These are phyloP conservation scores for Phyllotreta striolata DNA, from an alignment of 2,888 invertebrate species.

Conservation along the genomic window DNA sequence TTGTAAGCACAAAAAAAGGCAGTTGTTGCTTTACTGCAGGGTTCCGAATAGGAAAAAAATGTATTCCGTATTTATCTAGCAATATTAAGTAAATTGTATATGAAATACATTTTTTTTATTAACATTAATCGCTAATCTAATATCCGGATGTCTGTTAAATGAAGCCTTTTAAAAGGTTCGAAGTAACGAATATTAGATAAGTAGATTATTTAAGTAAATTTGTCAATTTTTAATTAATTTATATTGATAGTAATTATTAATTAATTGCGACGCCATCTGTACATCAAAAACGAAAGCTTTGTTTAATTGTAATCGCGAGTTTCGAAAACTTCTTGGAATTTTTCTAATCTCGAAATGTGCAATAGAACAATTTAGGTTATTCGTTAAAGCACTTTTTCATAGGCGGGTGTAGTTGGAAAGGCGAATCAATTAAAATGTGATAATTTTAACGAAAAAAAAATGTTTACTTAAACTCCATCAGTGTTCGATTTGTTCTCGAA, in stretches of 20 bases:
- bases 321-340: too few species aligned
- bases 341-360: too few species aligned
- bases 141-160: background rate
- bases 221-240: too few species aligned
- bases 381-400: background rate
- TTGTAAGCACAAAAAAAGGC: conserved; percentile 6
- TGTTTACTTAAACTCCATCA: too few species aligned
- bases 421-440: conserved; percentile 1
- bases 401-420: conserved; percentile 3
- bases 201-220: too few species aligned
- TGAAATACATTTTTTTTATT: conserved; percentile 5
- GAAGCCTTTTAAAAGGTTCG: background rate
- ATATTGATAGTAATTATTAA: too few species aligned
- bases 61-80: conserved; percentile 13
- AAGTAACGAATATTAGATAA: background rate
- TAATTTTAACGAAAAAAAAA: conserved; percentile 8
- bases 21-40: conserved; percentile 2
- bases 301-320: too few species aligned
- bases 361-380: background rate
- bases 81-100: conserved; percentile 7
- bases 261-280: too few species aligned
- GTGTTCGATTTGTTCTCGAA: too few species aligned
- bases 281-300: too few species aligned
- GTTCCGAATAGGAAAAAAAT: background rate
- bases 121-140: background rate